A percentile compares a stretch with the other conserved stretches of the same genome.
Conservation (phyloP, 30 jellyfish, hydroid and myxozoan species). For the Aurelia aurita complex sp. Pacific region DNA sequence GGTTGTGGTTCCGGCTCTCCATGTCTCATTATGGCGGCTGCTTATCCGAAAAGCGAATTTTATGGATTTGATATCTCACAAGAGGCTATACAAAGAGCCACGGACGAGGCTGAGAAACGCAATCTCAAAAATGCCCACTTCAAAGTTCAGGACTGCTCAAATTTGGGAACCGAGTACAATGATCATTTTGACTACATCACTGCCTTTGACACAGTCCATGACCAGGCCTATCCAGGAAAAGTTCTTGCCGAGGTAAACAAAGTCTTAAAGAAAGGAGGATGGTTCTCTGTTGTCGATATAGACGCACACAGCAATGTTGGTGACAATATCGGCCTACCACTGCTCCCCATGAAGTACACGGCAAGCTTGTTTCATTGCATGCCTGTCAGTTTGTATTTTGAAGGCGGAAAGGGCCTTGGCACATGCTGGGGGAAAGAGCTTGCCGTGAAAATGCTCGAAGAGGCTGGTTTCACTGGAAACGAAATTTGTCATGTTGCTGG, state of each 20-base stretch:
- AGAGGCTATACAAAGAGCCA: conserved; percentile 35
- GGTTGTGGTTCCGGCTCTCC: conserved; percentile 58
- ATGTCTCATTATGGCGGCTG: conserved; percentile 24
- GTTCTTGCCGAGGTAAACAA: conserved; percentile 19
- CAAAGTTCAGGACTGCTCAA: conserved; percentile 41
- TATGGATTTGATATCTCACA: conserved; percentile 55
- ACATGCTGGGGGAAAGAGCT: conserved; percentile 68
- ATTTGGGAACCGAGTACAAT: conserved; percentile 1
- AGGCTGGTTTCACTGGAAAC: conserved; percentile 28
- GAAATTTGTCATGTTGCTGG: conserved; percentile 15
- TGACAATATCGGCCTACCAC: conserved; percentile 40
- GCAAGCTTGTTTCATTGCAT: conserved; percentile 60
- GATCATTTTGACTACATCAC: conserved; percentile 41
- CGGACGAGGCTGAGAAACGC: conserved; percentile 3
- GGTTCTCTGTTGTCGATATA: conserved; percentile 35
- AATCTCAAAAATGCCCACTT: conserved; percentile 33
- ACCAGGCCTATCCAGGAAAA: conserved; percentile 57
- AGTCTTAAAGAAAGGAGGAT: conserved; percentile 45
- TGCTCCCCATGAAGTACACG: conserved; percentile 31
- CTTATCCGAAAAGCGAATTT: conserved; percentile 51
- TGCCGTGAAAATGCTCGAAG: conserved; percentile 36
- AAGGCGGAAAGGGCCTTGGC: conserved; percentile 67
- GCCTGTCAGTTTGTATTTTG: conserved; percentile 64
- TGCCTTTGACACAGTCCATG: conserved; percentile 64
- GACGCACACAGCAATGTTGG: conserved; percentile 49